phyloP scores from a whole-genome alignment of 2,797 vertebrate species.

The Tadarida brasiliensis region DNA sequence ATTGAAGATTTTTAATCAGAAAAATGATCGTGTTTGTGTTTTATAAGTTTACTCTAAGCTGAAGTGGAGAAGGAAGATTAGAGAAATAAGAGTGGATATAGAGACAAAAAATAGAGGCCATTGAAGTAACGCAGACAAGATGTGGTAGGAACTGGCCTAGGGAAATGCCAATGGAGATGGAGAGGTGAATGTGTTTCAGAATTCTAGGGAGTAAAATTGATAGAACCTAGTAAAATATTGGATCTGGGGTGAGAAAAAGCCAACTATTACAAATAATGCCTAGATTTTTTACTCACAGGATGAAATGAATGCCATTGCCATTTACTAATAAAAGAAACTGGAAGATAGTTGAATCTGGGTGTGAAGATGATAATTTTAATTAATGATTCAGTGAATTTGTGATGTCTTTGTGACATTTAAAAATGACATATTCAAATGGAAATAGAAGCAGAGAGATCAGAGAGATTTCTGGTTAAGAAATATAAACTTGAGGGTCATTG shows the following conservation, averaged over 20 bases:
- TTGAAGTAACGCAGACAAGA: background rate
- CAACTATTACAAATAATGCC: background rate
- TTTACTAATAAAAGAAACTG: background rate
- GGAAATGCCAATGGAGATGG: background rate
- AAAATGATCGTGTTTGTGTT: background rate
- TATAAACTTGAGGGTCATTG: background rate
- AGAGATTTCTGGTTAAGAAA: conserved; percentile 23
- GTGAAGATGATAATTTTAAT: background rate
- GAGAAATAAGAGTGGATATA: background rate
- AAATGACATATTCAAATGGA: background rate
- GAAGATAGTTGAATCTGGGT: background rate
- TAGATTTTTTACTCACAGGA: background rate
- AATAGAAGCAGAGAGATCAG: background rate
- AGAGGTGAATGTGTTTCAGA: background rate
- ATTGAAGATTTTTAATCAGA: background rate
- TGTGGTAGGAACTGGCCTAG: background rate
- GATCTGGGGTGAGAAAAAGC: background rate
- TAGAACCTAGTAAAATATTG: background rate
- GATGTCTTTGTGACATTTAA: background rate
- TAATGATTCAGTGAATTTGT: background rate
- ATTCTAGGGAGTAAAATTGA: background rate
- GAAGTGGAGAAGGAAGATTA: background rate
- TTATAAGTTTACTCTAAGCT: background rate
- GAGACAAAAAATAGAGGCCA: background rate
- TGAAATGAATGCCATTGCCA: background rate